Percentiles rank a stretch among this genome's conserved stretches.
Conservation (phyloP, 2,888 invertebrate species). For the Aleiodes leptofemur region DNA sequence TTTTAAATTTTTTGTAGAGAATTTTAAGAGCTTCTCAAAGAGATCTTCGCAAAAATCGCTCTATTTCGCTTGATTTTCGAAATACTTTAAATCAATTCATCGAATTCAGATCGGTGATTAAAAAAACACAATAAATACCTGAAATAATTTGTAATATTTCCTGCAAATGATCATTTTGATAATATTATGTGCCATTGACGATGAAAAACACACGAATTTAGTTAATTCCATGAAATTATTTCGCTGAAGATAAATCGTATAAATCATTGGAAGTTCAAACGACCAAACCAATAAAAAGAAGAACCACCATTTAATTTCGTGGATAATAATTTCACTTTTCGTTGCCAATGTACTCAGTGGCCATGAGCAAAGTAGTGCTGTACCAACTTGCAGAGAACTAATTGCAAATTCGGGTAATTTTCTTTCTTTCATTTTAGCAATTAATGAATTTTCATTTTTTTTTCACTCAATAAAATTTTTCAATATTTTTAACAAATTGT, state of each 20-base stretch:
- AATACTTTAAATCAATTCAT: no score
- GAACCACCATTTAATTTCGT: neutral
- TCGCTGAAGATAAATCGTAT: neutral
- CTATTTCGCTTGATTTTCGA: no score
- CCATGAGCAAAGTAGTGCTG: conserved; percentile 10
- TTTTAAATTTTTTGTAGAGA: neutral
- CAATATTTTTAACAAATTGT: neutral
- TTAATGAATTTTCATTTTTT: no score
- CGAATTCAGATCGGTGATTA: neutral
- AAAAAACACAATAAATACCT: conserved; percentile 14
- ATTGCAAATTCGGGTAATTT: conserved; percentile 13
- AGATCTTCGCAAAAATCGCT: no score
- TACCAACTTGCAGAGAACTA: neutral
- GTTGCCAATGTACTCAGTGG: neutral
- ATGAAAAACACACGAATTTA: neutral
- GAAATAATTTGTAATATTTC: conserved; percentile 20
- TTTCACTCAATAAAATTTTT: neutral
- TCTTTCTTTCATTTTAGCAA: neutral
- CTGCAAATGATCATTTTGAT: conserved; percentile 46
- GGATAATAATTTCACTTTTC: neutral
- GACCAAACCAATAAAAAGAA: neutral
- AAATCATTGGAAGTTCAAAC: neutral
- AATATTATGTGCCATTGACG: neutral
- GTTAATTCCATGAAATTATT: conserved; percentile 16
- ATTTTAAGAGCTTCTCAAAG: no score